Conservation (phyloP, 2,888 invertebrate species). For the Petrophora chlorosata region DNA sequence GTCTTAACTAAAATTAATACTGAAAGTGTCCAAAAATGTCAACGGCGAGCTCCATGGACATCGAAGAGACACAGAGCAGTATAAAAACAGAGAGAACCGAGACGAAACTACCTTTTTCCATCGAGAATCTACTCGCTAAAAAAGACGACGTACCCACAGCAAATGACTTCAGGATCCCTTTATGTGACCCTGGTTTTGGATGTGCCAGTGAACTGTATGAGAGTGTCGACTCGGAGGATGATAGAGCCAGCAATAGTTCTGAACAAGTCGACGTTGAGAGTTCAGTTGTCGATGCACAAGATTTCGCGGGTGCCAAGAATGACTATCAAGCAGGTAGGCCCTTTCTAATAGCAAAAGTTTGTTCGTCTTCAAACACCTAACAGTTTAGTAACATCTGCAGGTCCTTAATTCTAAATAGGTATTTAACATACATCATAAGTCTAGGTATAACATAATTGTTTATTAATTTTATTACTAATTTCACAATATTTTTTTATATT, state of each 20-base stretch:
- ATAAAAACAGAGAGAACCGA: constrained; percentile 58
- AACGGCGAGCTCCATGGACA: constrained; percentile 45
- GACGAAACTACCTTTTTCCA: constrained; percentile 69
- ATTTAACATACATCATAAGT: too few relatives aligned
- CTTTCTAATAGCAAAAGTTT: too few relatives aligned
- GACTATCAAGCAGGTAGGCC: constrained; percentile 77
- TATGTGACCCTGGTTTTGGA: too few relatives aligned
- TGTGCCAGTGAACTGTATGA: constrained; percentile 48
- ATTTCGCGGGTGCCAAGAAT: constrained; percentile 53
- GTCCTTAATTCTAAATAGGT: too few relatives aligned
- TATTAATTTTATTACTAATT: too few relatives aligned
- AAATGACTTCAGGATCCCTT: constrained; percentile 33
- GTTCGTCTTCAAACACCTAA: too few relatives aligned
- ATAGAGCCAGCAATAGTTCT: constrained; percentile 60
- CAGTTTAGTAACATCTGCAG: too few relatives aligned
- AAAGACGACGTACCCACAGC: constrained; percentile 51
- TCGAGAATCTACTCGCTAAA: constrained; percentile 70
- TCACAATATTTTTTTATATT: too few relatives aligned
- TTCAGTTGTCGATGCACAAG: constrained; percentile 61
- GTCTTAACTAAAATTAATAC: background rate
- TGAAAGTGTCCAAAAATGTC: constrained; percentile 6
- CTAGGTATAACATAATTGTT: too few relatives aligned
- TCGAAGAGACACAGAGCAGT: constrained; percentile 46
- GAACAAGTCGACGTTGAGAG: constrained; percentile 74
- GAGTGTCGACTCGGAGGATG: constrained; percentile 57